phyloP scores from a whole-genome alignment of 2,888 invertebrate genomes.

The Bembecia ichneumoniformis region DNA sequence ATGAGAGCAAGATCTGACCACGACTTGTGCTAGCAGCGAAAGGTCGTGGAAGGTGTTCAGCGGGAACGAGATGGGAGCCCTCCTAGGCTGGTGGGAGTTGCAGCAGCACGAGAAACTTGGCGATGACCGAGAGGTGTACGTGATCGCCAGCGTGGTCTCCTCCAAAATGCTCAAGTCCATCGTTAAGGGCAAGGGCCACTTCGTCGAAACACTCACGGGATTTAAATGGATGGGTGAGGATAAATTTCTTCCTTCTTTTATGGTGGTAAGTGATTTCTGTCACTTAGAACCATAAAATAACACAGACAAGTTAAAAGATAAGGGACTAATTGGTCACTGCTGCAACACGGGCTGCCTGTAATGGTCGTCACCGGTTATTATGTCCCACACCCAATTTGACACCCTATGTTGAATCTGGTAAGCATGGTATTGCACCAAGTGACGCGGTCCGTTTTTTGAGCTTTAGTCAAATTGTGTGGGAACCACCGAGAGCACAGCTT shows the following conservation, averaged over 20 bases:
- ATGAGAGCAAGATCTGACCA: too few relatives aligned
- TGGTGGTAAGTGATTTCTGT: not conserved
- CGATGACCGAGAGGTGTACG: slow-evolving; percentile 77
- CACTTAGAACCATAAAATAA: too few relatives aligned
- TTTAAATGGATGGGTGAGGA: slow-evolving; percentile 97
- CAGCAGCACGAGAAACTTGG: slow-evolving; percentile 65
- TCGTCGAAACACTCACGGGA: slow-evolving; percentile 93
- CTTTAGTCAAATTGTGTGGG: too few relatives aligned
- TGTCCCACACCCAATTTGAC: too few relatives aligned
- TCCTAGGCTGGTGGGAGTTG: slow-evolving; percentile 95
- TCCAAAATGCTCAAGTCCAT: slow-evolving; percentile 93
- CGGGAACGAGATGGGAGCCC: slow-evolving; percentile 95
- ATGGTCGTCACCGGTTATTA: too few relatives aligned
- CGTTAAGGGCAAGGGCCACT: slow-evolving; percentile 81
- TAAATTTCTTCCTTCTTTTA: too few relatives aligned
- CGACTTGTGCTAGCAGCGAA: slow-evolving; percentile 18
- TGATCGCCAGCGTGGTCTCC: slow-evolving; percentile 95
- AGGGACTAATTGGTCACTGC: not conserved
- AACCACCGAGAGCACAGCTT: too few relatives aligned
- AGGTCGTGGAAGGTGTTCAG: slow-evolving; percentile 87
- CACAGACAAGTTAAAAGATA: not conserved
- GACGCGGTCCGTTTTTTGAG: too few relatives aligned
- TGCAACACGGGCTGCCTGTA: too few relatives aligned
- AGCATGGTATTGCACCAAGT: too few relatives aligned
- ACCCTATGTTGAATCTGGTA: too few relatives aligned